Evolutionary conservation across 2,888 invertebrate species (phyloP).

Genomic region (Pyrgus malvae): DNA sequence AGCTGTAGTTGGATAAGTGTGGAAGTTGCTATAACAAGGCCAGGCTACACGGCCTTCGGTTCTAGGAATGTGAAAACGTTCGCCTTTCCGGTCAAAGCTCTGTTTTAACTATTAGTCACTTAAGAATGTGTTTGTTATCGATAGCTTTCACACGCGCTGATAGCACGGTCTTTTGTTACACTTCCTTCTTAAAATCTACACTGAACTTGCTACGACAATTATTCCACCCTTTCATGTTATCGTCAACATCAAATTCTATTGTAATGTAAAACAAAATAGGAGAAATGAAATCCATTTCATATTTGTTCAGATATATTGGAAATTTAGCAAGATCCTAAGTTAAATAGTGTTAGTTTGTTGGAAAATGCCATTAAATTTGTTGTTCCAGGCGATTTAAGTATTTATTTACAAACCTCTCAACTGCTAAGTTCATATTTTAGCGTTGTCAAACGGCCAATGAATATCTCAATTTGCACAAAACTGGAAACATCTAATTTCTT

Average conservation of each 20-base stretch:
- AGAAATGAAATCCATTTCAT: not conserved
- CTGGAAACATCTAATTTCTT: constrained; percentile 29
- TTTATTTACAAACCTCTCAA: constrained; percentile 20
- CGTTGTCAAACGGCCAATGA: constrained; percentile 24
- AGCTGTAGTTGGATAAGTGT: constrained; percentile 35
- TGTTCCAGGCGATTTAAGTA: constrained; percentile 5
- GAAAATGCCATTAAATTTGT: constrained; percentile 1
- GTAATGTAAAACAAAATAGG: not conserved
- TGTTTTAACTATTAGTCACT: constrained; percentile 13
- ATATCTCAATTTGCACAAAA: constrained; percentile 32
- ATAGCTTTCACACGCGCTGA: constrained; percentile 1
- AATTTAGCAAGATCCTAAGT: not conserved
- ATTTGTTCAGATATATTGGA: not conserved
- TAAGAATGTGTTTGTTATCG: constrained; percentile 6
- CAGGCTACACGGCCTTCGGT: constrained; percentile 34
- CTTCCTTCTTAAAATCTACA: too few relatives aligned
- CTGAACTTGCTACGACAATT: not conserved
- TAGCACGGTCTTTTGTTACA: not conserved
- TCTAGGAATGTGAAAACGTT: constrained; percentile 36
- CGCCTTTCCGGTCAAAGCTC: constrained; percentile 7
- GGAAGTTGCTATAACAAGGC: constrained; percentile 46
- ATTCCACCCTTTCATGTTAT: too few relatives aligned
- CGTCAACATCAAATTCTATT: too few relatives aligned
- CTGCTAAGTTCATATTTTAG: constrained; percentile 29
- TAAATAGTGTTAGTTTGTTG: constrained; percentile 5